Percentiles rank a stretch among this genome's conserved stretches.
Conservation (phyloP, 2,113 vertebrate species). For the Nanger granti region DNA sequence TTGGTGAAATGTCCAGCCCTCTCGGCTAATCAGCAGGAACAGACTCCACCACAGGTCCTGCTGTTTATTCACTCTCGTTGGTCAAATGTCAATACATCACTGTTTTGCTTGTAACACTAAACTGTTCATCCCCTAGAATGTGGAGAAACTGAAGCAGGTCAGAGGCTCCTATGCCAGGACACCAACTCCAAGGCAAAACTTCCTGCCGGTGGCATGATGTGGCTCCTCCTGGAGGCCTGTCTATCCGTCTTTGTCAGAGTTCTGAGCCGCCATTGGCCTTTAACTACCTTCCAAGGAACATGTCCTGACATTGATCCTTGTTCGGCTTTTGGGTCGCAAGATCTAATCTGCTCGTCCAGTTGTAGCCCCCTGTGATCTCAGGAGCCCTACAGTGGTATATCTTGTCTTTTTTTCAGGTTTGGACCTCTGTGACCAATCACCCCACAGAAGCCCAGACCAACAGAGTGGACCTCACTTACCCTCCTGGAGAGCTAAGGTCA, state of each 20-base stretch:
- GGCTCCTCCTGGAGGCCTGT: neutral
- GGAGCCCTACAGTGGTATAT: neutral
- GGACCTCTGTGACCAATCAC: neutral
- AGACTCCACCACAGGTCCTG: neutral
- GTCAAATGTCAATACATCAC: neutral
- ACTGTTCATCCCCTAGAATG: neutral
- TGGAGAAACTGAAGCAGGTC: neutral
- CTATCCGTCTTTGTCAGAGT: neutral
- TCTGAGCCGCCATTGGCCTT: neutral
- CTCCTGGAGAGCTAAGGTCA: neutral
- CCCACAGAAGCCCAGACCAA: neutral
- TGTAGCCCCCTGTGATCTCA: neutral
- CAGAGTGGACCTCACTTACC: neutral
- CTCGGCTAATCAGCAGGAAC: neutral
- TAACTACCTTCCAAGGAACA: neutral
- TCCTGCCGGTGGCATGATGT: neutral
- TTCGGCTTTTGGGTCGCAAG: neutral
- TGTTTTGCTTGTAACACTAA: neutral
- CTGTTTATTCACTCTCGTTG: neutral
- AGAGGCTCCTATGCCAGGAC: neutral
- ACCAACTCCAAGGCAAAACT: neutral
- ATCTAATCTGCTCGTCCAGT: neutral
- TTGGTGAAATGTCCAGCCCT: neutral
- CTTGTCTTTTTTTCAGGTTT: neutral
- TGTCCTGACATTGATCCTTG: neutral